phyloP scores from a whole-genome alignment of 2,888 invertebrate species.

The Apamea monoglypha region DNA sequence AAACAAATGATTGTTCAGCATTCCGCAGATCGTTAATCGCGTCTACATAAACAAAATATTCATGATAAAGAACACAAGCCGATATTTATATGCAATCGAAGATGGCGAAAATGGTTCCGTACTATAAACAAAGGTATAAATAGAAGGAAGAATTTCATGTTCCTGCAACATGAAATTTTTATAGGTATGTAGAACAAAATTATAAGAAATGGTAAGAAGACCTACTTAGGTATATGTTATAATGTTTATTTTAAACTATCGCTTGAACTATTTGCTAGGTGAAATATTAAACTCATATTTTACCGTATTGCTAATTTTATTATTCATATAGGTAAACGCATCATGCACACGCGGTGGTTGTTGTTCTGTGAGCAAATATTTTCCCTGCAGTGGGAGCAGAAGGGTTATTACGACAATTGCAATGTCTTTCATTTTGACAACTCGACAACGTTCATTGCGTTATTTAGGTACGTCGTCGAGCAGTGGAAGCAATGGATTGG shows the following conservation, averaged over 20 bases:
- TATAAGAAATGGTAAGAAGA: constrained; percentile 20
- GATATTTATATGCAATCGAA: constrained; percentile 44
- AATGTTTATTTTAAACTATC: constrained; percentile 19
- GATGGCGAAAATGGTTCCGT: constrained; percentile 51
- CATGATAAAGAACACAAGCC: constrained; percentile 52
- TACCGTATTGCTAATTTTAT: constrained; percentile 18
- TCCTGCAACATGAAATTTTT: background rate
- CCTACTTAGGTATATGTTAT: constrained; percentile 9
- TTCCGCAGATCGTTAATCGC: constrained; percentile 49
- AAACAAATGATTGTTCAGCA: constrained; percentile 51
- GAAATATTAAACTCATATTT: constrained; percentile 37
- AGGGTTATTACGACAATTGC: background rate
- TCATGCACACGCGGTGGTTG: background rate
- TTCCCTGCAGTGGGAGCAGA: background rate
- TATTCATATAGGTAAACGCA: constrained; percentile 2
- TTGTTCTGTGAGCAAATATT: background rate
- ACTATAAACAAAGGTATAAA: constrained; percentile 47
- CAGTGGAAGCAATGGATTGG: background rate
- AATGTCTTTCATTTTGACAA: background rate
- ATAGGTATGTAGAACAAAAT: constrained; percentile 22
- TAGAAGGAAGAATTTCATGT: constrained; percentile 39
- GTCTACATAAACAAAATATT: constrained; percentile 57
- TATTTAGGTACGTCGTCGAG: background rate
- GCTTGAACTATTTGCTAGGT: constrained; percentile 13
- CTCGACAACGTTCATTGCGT: background rate